Percentiles rank a stretch among this genome's conserved stretches.
phyloP scores from a whole-genome alignment of 2,888 invertebrate species.

The Drosophila limbata region DNA sequence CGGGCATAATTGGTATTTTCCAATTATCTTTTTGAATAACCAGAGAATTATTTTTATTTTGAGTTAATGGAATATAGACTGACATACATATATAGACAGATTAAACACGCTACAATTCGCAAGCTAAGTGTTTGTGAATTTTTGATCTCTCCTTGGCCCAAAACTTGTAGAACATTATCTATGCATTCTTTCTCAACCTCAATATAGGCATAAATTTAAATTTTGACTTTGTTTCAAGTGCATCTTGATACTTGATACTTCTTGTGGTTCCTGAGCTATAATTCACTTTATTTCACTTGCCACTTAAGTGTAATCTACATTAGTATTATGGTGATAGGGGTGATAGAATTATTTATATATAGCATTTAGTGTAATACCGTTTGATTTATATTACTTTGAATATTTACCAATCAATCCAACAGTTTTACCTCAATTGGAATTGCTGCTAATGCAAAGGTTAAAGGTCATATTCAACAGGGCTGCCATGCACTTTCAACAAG shows the following conservation, averaged over 20 bases:
- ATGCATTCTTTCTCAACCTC: background rate
- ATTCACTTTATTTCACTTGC: slow-evolving; percentile 16
- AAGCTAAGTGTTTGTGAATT: background rate
- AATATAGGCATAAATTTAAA: slow-evolving; percentile 54
- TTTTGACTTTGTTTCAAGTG: slow-evolving; percentile 8
- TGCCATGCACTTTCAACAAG: too few relatives aligned
- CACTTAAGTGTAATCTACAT: slow-evolving; percentile 4
- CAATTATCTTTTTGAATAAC: too few relatives aligned
- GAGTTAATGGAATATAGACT: too few relatives aligned
- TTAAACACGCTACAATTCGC: background rate
- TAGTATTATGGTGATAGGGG: slow-evolving; percentile 8
- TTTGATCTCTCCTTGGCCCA: background rate
- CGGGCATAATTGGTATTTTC: too few relatives aligned
- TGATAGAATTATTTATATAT: slow-evolving; percentile 4
- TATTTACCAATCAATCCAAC: background rate
- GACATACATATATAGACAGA: background rate
- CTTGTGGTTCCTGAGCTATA: background rate
- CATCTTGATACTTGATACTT: slow-evolving; percentile 6
- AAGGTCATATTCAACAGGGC: too few relatives aligned
- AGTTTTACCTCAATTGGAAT: background rate
- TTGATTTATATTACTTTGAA: slow-evolving; percentile 1
- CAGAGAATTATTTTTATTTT: too few relatives aligned
- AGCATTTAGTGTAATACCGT: background rate
- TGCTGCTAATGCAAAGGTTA: background rate
- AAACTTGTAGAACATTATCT: background rate